Conservation (phyloP, 1,140 invertebrate species). For the Bacillus rossius region DNA sequence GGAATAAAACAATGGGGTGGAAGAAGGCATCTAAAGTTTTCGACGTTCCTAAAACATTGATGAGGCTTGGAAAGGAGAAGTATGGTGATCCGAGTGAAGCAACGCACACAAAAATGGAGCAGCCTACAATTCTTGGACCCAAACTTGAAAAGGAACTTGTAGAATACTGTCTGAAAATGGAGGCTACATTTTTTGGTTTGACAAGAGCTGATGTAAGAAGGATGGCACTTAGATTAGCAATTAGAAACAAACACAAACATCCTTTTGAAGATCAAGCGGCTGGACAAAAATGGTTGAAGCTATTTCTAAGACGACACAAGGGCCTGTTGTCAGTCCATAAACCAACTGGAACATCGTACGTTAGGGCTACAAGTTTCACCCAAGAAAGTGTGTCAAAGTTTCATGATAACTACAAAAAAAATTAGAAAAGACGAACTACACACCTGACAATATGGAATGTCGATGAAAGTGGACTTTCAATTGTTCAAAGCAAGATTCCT, state of each 20-base stretch:
- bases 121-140: too few species aligned
- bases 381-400: constrained; percentile 30
- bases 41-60: too few species aligned
- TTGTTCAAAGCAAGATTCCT: too few species aligned
- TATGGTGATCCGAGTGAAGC: too few species aligned
- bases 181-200: background rate
- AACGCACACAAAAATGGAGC: too few species aligned
- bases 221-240: background rate
- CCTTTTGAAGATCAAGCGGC: background rate
- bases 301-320: constrained; percentile 18
- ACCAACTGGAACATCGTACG: constrained; percentile 28
- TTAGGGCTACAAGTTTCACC: constrained; percentile 31
- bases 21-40: too few species aligned
- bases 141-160: too few species aligned
- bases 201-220: background rate
- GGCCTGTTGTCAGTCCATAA: background rate
- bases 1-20: too few species aligned
- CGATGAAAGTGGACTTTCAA: too few species aligned
- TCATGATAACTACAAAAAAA: constrained; percentile 29
- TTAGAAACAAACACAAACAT: background rate
- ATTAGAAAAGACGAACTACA: too few species aligned
- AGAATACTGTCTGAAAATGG: too few species aligned
- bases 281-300: constrained; percentile 1
- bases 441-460: constrained; percentile 14
- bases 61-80: too few species aligned